Base-by-base conservation (phyloP, 2,797 vertebrate species). In the Phoxinus dragarum region DNA sequence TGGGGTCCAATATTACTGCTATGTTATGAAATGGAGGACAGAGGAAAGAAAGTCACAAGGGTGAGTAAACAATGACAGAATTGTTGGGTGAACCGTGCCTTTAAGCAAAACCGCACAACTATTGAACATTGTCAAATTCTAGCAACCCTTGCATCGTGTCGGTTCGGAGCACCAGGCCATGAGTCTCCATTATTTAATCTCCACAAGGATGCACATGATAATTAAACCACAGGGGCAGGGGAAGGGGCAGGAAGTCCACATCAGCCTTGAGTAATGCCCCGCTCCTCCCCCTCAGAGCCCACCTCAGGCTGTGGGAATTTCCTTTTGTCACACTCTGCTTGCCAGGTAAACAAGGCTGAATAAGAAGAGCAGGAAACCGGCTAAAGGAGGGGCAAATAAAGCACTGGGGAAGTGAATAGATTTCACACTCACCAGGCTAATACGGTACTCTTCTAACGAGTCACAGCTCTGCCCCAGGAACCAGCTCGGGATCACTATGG, bases 261-360 rank as follows among this genome's bases (percentile, higher is more conserved):
- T 87, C 89, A 94, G 94, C 94, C 95, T 94, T 96, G 94, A 96
- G 95, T 96, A 95, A 96, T 93, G 92, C 91, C 87, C 87, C 77
- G 34, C 87, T 81, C 90, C 92, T 90, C 61, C 84, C 91, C 92
- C 5, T 86, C 78, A 16, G 84, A 86, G 69, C 88, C 90, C 92
- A 92, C 94, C 93, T 91, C 95, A 93, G 94, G 94, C 95, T 95
- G 93, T 95, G 96, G 96, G 96, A 97, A 95, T 95, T 96, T 97
- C 94, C 94, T 97, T 96, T 96, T 95, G 96, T 97, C 96, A 97
- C 96, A 97, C 96, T 95, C 91, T 95, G 94, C 92, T 97, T 97
- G 94, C 93, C 96, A 96, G 96, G 97, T 97, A 97, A 98, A 98
- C 97, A 97, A 95, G 94, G 90, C 92, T 93, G 93, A 93, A 95